Conservation (phyloP, 2,797 vertebrate species). For the Mormyrus proboscirostris region DNA sequence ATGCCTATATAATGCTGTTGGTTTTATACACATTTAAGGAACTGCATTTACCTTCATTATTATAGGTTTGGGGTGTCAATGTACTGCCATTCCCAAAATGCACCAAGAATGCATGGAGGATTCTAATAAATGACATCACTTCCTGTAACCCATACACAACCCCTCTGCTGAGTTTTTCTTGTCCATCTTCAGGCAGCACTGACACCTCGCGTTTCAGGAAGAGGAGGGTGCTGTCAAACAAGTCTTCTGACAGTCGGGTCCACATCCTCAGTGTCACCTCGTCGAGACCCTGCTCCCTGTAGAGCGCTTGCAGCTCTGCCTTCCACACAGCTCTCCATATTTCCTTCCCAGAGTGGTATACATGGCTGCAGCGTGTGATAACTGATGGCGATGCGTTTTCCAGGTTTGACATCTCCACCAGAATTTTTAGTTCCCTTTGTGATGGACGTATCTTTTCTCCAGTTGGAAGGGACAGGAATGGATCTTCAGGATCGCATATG, state of each 20-base stretch:
- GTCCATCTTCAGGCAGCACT: slow-evolving; percentile 36
- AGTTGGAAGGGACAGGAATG: slow-evolving; percentile 57
- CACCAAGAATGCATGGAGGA: slow-evolving; percentile 64
- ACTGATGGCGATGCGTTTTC: slow-evolving; percentile 59
- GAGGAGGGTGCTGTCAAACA: slow-evolving; percentile 60
- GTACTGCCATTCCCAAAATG: slow-evolving; percentile 39
- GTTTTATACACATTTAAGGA: not conserved
- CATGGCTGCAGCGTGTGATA: slow-evolving; percentile 57
- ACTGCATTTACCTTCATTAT: slow-evolving; percentile 30
- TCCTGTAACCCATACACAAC: slow-evolving; percentile 60
- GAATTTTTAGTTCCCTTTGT: slow-evolving; percentile 48
- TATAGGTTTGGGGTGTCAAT: slow-evolving; percentile 24
- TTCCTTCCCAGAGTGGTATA: slow-evolving; percentile 61
- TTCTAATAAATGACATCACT: slow-evolving; percentile 63
- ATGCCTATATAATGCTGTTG: not conserved
- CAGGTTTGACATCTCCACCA: slow-evolving; percentile 67
- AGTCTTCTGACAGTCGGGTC: slow-evolving; percentile 58
- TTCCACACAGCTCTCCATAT: slow-evolving; percentile 68
- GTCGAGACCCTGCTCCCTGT: slow-evolving; percentile 52
- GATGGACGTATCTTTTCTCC: slow-evolving; percentile 57
- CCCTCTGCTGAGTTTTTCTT: slow-evolving; percentile 23
- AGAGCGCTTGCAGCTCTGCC: slow-evolving; percentile 53
- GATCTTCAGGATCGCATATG: slow-evolving; percentile 48
- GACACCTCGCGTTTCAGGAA: slow-evolving; percentile 52
- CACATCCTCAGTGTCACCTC: slow-evolving; percentile 53